These are phyloP conservation scores for Zeuzera pyrina DNA, from an alignment of 2,888 invertebrate species.

Conservation along the genomic window DNA sequence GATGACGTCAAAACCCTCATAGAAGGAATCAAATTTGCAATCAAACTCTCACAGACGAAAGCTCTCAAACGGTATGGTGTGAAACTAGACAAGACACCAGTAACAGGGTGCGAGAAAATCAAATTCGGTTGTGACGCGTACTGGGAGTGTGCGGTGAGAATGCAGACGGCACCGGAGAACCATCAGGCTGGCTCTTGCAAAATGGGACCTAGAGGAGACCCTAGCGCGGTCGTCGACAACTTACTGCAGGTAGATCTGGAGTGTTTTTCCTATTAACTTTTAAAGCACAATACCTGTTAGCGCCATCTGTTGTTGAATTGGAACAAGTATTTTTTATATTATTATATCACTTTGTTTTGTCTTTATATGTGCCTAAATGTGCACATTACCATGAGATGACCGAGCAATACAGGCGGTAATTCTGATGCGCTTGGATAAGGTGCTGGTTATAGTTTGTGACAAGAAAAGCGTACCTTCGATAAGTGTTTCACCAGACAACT, in stretches of 20 bases:
- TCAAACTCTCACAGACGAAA: conserved; percentile 80
- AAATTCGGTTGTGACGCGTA: conserved; percentile 83
- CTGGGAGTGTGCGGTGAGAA: conserved; percentile 84
- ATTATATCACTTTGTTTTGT: no score
- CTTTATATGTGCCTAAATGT: no score
- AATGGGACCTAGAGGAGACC: conserved; percentile 84
- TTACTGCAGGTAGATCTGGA: conserved; percentile 74
- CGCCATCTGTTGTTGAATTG: no score
- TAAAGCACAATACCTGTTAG: no score
- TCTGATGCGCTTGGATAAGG: no score
- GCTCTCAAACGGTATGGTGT: conserved; percentile 77
- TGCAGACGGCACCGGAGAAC: conserved; percentile 85
- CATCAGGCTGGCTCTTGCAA: conserved; percentile 88
- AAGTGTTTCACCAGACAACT: no score
- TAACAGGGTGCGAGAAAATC: conserved; percentile 81
- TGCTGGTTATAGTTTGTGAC: no score
- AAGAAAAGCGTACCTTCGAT: no score
- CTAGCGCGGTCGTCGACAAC: conserved; percentile 81
- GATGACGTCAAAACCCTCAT: conserved; percentile 86
- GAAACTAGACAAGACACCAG: conserved; percentile 80
- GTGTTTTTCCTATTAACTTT: no score
- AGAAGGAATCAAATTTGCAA: conserved; percentile 87
- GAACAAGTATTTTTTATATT: no score
- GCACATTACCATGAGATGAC: no score
- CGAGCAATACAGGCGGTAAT: no score